Conservation (phyloP, 2,797 vertebrate species). For the Intellagama lesueurii region DNA sequence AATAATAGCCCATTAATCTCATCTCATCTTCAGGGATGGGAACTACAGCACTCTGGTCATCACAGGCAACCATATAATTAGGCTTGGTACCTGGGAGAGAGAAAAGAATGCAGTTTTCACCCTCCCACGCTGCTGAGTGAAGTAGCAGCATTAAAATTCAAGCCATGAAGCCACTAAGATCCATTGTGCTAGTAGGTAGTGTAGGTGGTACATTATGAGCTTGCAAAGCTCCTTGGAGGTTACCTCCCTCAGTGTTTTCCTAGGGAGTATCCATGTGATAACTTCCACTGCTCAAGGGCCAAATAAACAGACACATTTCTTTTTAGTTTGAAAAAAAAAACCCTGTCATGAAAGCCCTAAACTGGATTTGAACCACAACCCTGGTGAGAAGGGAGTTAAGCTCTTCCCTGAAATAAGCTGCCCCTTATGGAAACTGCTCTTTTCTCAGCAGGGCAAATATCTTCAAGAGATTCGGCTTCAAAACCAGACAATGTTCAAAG, state of each 20-base stretch:
- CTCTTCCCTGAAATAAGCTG: neutral
- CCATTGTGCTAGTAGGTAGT: neutral
- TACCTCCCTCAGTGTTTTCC: neutral
- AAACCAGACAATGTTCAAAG: neutral
- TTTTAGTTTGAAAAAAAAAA: neutral
- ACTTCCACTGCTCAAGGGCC: neutral
- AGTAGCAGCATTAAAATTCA: constrained; percentile 13
- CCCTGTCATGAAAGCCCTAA: neutral
- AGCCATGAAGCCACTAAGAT: neutral
- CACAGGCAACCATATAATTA: constrained; percentile 19
- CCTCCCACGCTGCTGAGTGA: neutral
- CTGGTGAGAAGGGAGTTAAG: neutral
- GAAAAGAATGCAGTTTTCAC: neutral
- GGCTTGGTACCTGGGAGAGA: constrained; percentile 17
- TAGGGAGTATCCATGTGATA: neutral
- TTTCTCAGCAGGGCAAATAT: too few relatives aligned
- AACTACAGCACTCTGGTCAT: neutral
- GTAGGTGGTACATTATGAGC: neutral
- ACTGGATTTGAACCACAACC: neutral
- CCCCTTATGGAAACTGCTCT: neutral
- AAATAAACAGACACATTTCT: neutral
- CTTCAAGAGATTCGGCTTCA: neutral
- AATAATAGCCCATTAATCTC: constrained; percentile 17
- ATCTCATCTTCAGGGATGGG: constrained; percentile 14
- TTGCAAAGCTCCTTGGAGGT: neutral